Evolutionary conservation across 2,888 invertebrate genomes (phyloP).

Genomic region (Pedicia rivosa): DNA sequence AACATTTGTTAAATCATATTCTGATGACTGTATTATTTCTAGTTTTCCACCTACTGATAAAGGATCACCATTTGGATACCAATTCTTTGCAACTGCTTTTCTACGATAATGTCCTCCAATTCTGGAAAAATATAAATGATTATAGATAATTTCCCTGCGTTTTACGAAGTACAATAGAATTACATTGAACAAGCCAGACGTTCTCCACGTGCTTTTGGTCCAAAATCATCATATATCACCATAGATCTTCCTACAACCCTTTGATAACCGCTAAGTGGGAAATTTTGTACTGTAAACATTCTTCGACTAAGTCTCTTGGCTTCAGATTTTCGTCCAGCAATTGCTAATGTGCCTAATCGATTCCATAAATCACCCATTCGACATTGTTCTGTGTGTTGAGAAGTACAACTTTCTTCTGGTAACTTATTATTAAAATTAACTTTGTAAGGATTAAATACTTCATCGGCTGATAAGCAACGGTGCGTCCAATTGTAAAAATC

Average conservation of each 20-base stretch:
- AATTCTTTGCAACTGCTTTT: slow-evolving; percentile 72
- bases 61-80: slow-evolving; percentile 67
- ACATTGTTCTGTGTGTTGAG: slow-evolving; percentile 42
- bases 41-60: slow-evolving; percentile 53
- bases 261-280: slow-evolving; percentile 60
- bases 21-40: slow-evolving; percentile 72
- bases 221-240: slow-evolving; percentile 75
- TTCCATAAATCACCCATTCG: slow-evolving; percentile 62
- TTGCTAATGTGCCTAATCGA: slow-evolving; percentile 50
- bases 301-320: slow-evolving; percentile 49
- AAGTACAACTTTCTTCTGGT: slow-evolving; percentile 40
- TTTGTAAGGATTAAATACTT: slow-evolving; percentile 62
- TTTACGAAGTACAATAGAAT: slow-evolving; percentile 20
- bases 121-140: slow-evolving; percentile 31
- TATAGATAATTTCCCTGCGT: background rate
- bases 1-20: slow-evolving; percentile 67
- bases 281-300: slow-evolving; percentile 60
- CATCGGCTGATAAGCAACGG: slow-evolving; percentile 65
- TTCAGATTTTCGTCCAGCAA: slow-evolving; percentile 56
- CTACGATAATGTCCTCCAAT: slow-evolving; percentile 56
- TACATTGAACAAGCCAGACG: slow-evolving; percentile 76
- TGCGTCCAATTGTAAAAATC: slow-evolving; percentile 87
- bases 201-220: slow-evolving; percentile 76
- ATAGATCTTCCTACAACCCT: slow-evolving; percentile 67
- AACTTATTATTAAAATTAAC: slow-evolving; percentile 44